phyloP scores from a whole-genome alignment of 2,113 vertebrate species.

The Maccullochella peelii region DNA sequence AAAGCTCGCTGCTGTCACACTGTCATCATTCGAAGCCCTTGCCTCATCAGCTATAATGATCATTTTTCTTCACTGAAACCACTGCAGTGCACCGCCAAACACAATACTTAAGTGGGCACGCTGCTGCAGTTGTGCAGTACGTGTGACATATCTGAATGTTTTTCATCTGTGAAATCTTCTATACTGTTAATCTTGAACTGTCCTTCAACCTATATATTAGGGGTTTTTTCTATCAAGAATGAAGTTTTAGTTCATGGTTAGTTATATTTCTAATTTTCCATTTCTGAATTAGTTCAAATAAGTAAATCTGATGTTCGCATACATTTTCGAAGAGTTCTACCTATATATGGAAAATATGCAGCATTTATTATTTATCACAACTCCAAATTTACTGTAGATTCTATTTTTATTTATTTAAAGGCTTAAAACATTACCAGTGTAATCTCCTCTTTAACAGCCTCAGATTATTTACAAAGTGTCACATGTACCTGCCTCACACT shows the following conservation, averaged over 20 bases:
- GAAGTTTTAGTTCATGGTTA: constrained; percentile 7
- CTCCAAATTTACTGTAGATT: constrained; percentile 39
- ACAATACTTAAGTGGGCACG: constrained; percentile 67
- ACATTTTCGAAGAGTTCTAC: constrained; percentile 6
- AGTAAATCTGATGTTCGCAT: background rate
- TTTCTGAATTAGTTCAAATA: background rate
- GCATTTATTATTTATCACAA: constrained; percentile 42
- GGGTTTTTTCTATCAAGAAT: constrained; percentile 1
- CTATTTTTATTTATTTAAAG: constrained; percentile 58
- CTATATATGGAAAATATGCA: constrained; percentile 21
- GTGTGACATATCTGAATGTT: constrained; percentile 61
- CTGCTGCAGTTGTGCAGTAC: constrained; percentile 24
- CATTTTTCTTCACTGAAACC: constrained; percentile 74
- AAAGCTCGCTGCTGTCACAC: constrained; percentile 86
- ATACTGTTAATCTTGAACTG: constrained; percentile 44
- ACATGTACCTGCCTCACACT: constrained; percentile 26
- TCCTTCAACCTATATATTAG: constrained; percentile 17
- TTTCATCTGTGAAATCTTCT: constrained; percentile 52
- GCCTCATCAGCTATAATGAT: constrained; percentile 88
- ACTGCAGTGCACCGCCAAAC: constrained; percentile 68
- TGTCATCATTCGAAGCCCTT: constrained; percentile 78
- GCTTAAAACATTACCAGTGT: constrained; percentile 19
- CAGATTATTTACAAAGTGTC: constrained; percentile 29
- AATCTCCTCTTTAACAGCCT: constrained; percentile 20
- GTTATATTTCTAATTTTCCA: background rate